Evolutionary conservation across 2,888 invertebrate genomes (phyloP).

Genomic region (Plagiodera versicolora): DNA sequence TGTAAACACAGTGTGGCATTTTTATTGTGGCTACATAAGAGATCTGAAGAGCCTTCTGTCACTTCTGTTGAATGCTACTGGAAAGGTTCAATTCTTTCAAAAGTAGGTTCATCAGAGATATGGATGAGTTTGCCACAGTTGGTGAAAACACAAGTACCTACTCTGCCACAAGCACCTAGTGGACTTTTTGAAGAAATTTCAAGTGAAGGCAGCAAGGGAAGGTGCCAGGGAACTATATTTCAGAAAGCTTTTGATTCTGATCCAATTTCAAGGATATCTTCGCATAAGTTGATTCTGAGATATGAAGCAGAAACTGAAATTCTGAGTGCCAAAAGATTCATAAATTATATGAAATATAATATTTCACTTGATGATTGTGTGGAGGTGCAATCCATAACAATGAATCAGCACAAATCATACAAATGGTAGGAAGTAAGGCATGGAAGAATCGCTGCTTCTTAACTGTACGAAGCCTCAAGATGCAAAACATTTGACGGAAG

Average conservation of each 20-base stretch:
- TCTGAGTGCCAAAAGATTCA: background rate
- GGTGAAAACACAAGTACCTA: too few relatives aligned
- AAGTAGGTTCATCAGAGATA: background rate
- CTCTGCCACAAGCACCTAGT: background rate
- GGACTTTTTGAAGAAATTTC: background rate
- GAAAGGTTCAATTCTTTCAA: background rate
- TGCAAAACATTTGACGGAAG: too few relatives aligned
- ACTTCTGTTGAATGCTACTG: constrained; percentile 1
- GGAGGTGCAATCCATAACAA: background rate
- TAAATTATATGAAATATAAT: background rate
- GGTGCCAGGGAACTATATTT: background rate
- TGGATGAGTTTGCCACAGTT: background rate
- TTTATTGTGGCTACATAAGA: background rate
- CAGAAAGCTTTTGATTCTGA: background rate
- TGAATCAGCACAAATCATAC: background rate
- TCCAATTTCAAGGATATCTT: background rate
- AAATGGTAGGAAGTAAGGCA: background rate
- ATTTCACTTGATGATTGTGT: background rate
- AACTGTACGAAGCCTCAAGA: constrained; percentile 1
- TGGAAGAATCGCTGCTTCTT: background rate
- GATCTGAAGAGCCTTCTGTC: background rate
- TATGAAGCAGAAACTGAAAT: background rate
- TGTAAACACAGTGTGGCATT: background rate
- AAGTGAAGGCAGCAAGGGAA: background rate
- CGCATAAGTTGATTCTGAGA: background rate